Evolutionary conservation across 1,140 invertebrate species (phyloP).

Genomic region (Aporrectodea caliginosa): DNA sequence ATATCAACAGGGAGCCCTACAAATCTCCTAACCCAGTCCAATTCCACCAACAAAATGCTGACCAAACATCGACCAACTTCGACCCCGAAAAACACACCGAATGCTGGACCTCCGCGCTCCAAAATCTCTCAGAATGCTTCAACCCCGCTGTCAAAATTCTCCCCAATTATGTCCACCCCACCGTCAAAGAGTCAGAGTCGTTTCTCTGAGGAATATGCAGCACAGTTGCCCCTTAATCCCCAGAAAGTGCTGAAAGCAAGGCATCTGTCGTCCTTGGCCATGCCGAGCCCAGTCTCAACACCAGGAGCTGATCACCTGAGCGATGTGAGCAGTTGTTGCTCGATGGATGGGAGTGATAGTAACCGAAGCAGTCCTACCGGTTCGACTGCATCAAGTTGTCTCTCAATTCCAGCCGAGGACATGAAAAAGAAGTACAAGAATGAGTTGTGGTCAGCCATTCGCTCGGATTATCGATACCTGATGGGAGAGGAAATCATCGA

Average conservation of each 20-base stretch:
- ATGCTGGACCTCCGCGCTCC: no score
- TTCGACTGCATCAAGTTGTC: neutral
- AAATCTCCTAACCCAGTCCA: no score
- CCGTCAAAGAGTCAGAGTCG: no score
- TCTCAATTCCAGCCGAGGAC: neutral
- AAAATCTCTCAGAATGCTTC: no score
- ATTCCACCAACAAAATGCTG: no score
- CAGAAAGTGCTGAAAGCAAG: neutral
- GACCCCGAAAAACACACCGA: no score
- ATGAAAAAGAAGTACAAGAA: constrained; percentile 56
- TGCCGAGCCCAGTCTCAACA: neutral
- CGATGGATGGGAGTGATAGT: neutral
- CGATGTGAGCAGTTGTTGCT: neutral
- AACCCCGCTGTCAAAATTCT: no score
- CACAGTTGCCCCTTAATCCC: no score
- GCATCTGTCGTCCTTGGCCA: neutral
- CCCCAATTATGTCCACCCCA: no score
- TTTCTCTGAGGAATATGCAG: no score
- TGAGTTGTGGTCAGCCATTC: constrained; percentile 81
- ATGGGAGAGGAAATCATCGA: constrained; percentile 90
- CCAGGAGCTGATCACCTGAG: neutral
- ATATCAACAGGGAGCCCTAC: no score
- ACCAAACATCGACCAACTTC: no score
- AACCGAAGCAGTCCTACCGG: constrained; percentile 1
- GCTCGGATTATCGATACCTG: constrained; percentile 81